Percentiles rank a stretch among this genome's conserved stretches.
Conservation (phyloP, 2,888 invertebrate genomes). For the Julus scanicus region DNA sequence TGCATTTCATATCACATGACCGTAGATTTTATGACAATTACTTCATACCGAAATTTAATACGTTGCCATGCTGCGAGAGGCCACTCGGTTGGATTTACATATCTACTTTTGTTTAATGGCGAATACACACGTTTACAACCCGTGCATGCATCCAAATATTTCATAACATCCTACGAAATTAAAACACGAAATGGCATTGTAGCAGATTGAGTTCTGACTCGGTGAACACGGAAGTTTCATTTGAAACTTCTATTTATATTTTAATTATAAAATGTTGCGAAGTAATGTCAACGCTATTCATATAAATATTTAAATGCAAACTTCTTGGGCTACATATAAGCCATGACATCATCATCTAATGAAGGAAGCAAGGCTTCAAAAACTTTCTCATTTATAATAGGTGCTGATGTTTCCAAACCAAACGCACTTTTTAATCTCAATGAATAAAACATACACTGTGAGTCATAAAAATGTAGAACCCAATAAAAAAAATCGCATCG, state of each 20-base stretch:
- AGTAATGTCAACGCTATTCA: neutral
- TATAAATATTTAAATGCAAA: neutral
- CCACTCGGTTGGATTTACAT: neutral
- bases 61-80: neutral
- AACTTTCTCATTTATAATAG: neutral
- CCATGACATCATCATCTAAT: neutral
- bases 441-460: neutral
- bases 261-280: neutral
- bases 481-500: too few species aligned
- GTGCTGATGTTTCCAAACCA: neutral
- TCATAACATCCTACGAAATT: neutral
- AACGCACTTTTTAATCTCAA: neutral
- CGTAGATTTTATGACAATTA: neutral
- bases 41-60: neutral
- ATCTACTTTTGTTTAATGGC: constrained; percentile 16
- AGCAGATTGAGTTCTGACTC: neutral
- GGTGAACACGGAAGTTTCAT: constrained; percentile 1
- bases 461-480: too few species aligned
- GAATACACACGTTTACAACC: neutral
- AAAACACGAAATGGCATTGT: neutral
- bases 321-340: neutral
- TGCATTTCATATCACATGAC: too few species aligned
- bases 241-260: constrained; percentile 28
- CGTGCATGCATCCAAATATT: neutral
- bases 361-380: too few species aligned